Base-by-base conservation (phyloP, 2,113 vertebrate species). In the Mionectes macconnelli region DNA sequence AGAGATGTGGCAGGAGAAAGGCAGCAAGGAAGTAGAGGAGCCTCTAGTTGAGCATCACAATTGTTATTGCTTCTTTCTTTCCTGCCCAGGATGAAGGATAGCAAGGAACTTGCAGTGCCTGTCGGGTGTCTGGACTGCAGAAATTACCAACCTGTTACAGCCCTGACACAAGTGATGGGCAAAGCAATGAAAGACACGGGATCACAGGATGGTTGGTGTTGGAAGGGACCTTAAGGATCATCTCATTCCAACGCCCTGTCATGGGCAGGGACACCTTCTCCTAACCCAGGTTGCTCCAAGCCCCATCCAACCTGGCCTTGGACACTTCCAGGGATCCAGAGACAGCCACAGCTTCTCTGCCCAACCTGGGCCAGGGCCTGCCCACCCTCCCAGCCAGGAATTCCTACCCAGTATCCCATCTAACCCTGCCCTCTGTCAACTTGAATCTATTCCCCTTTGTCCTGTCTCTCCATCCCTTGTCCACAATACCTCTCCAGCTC, bases 131-230 rank as follows among this genome's bases (percentile, higher is more conserved):
- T 24, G 28, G 40, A 12, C 44, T 49, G 14, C 25, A 35, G 20
- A 30, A 85, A 5, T n/a, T 5, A 23, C 25, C 40, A 16, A 8
- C 35, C 1, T 4, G 8, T 6, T 68, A 13, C 56, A 81, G 6
- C 10, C 10, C 11, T 73, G 22, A 17, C 21, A 22, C 14, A 13
- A 57, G 8, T 2, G 24, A 24, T 0, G 0, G 30, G 19, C 33
- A 64, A 47, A 42, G 0, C 1, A 30, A 27, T 4, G 9, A 2
- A 30, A 68, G 39, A 33, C 12, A 6, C 4, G 31, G 20, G 53
- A 9, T 22, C 31, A 62, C 21, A 37, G 79, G 8, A 27, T 28
- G 14, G 30, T 14, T 62, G 55, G 70, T 12, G 21, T 42, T 49
- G 49, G 40, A 70, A 84, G 14, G 31, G 9, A 35, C 55, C 6